These are phyloP conservation scores for Conomelus anceps DNA, from an alignment of 2,888 invertebrate species.

Conservation along the genomic window DNA sequence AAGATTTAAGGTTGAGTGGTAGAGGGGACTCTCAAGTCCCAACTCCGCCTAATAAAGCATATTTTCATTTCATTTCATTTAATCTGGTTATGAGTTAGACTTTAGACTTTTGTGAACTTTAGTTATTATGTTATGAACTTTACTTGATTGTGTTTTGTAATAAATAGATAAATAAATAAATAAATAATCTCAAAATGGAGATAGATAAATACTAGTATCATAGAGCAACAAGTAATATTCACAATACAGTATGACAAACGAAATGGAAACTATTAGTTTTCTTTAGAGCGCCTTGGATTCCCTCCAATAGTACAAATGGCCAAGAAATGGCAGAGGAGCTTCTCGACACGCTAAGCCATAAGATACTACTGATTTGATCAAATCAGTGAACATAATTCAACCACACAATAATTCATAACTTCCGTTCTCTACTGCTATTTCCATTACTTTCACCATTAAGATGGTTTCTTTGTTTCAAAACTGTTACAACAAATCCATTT, in stretches of 20 bases:
- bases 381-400: background rate
- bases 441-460: background rate
- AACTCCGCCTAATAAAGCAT: too few relatives aligned
- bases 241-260: background rate
- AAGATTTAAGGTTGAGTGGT: too few relatives aligned
- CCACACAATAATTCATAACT: too few relatives aligned
- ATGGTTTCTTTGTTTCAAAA: background rate
- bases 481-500: too few relatives aligned
- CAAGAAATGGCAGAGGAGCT: background rate
- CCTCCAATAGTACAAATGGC: background rate
- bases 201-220: background rate
- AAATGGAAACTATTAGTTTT: background rate
- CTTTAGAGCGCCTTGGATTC: background rate
- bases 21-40: too few relatives aligned
- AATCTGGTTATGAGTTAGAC: too few relatives aligned
- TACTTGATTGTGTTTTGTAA: too few relatives aligned
- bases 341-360: background rate
- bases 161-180: too few relatives aligned
- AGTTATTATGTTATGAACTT: too few relatives aligned
- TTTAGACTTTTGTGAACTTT: too few relatives aligned
- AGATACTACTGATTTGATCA: background rate
- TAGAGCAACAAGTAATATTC: background rate
- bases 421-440: background rate
- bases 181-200: too few relatives aligned
- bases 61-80: too few relatives aligned